Evolutionary conservation across 2,113 vertebrate genomes (phyloP), one percentile per base, ranked within the genome.

Genomic region (Anseranas semipalmata): DNA sequence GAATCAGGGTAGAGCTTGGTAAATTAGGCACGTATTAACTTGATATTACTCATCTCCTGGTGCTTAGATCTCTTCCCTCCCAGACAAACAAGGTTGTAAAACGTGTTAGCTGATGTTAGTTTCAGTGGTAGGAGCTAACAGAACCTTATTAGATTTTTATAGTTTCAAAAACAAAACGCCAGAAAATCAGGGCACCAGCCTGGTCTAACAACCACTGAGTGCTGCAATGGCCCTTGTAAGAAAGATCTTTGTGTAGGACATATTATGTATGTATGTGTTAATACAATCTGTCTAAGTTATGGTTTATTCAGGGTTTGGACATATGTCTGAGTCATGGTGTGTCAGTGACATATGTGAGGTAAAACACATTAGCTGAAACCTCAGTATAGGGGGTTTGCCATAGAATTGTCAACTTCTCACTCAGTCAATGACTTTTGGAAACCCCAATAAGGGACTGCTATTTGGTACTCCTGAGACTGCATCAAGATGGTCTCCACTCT

Each of bases 11-110:
- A 85, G 80, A 87, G 80, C 92, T 87, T 81, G 48, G 84, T 83
- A 87, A 95, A 74, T 88, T 86, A 92, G 35, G 39, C 46, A 78
- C 2, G 0, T 77, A 76, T 67, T 92, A 86, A 63, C 37, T 86
- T 89, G 65, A 21, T 71, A 70, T 95, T 93, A 93, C 53, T 92
- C 84, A 94, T 92, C 86, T 82, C 22, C 50, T 58, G 66, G 55
- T 91, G 80, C 80, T 95, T 76, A 82, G 77, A 50, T 91, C 58
- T 85, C 59, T 67, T 76, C 41, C 68, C n/a, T 82, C 41, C 2
- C n/a, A 78, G 89, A 82, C 74, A 95, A 95, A 92, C 63, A 87
- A 72, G 63, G 59, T 27, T 92, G 81, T 96, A 92, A 93, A 95
- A 82, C 1, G 4, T 28, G 11, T 72, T 76, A 78, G 70, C 50